phyloP scores from a whole-genome alignment of 2,797 vertebrate species.

The Scomberomorus guttatus region DNA sequence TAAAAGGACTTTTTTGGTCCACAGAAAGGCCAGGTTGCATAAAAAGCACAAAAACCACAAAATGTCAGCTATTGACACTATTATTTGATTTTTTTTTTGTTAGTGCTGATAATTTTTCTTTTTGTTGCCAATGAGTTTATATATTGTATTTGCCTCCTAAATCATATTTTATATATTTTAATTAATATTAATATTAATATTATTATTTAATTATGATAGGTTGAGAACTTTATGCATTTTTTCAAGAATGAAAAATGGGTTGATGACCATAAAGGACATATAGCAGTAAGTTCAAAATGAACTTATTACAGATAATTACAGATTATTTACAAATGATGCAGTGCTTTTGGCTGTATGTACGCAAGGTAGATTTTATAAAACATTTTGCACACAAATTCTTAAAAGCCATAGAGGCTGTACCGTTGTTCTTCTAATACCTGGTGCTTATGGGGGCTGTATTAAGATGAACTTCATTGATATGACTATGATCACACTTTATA shows the following conservation, averaged over 20 bases:
- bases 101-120: neutral
- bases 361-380: constrained; percentile 59
- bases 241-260: constrained; percentile 6
- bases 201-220: constrained; percentile 1
- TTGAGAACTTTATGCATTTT: constrained; percentile 4
- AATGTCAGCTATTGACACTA: constrained; percentile 19
- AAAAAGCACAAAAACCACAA: constrained; percentile 69
- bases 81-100: neutral
- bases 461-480: constrained; percentile 20
- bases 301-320: constrained; percentile 7
- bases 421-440: constrained; percentile 56
- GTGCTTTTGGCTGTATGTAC: constrained; percentile 42
- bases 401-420: constrained; percentile 77
- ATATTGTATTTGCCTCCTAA: constrained; percentile 27
- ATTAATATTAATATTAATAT: too few species aligned
- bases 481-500: constrained; percentile 19
- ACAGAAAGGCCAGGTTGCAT: constrained; percentile 27
- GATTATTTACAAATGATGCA: constrained; percentile 21
- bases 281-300: constrained; percentile 11
- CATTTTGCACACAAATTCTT: constrained; percentile 69
- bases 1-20: neutral
- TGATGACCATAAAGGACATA: constrained; percentile 22
- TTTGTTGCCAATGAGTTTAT: constrained; percentile 17
- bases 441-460: constrained; percentile 55
- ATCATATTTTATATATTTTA: too few species aligned